A percentile compares a stretch with the other conserved stretches of the same genome.
phyloP scores from a whole-genome alignment of 1,140 invertebrate species.

The Dreissena rostriformis region DNA sequence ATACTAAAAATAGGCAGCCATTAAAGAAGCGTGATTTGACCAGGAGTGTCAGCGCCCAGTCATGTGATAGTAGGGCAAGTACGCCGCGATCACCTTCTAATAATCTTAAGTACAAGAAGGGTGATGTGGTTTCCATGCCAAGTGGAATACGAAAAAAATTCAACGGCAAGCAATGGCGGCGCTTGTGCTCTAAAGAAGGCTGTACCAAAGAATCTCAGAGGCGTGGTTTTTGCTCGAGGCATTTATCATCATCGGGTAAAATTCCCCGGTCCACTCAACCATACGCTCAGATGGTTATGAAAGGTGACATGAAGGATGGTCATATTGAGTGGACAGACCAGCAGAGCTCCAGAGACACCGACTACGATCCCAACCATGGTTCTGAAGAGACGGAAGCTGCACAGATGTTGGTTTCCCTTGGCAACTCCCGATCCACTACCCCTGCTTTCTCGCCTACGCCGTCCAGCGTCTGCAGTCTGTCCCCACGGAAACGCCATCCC shows the following conservation, averaged over 20 bases:
- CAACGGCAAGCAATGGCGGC: slow-evolving; percentile 99
- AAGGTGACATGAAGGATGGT: slow-evolving; percentile 81
- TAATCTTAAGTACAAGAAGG: slow-evolving; percentile 98
- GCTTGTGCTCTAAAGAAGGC: slow-evolving; percentile 96
- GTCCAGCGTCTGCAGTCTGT: slow-evolving; percentile 62
- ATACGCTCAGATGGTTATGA: slow-evolving; percentile 69
- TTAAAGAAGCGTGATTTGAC: slow-evolving; percentile 76
- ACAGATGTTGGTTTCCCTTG: slow-evolving; percentile 96
- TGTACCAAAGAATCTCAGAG: slow-evolving; percentile 99
- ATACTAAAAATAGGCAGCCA: slow-evolving; percentile 67
- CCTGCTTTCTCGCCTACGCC: slow-evolving; percentile 87
- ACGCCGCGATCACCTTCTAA: slow-evolving; percentile 83
- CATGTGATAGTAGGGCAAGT: slow-evolving; percentile 78
- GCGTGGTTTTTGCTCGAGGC: slow-evolving; percentile 96
- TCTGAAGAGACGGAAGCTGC: slow-evolving; percentile 98
- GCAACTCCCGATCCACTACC: slow-evolving; percentile 87
- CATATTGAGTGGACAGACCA: slow-evolving; percentile 91
- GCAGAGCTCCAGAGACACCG: slow-evolving; percentile 57
- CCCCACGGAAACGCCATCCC: slow-evolving; percentile 63
- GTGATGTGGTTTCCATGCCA: slow-evolving; percentile 97
- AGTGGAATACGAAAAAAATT: slow-evolving; percentile 99
- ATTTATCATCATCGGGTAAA: slow-evolving; percentile 93
- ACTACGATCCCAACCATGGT: slow-evolving; percentile 83
- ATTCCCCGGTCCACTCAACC: slow-evolving; percentile 67
- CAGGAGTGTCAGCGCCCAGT: slow-evolving; percentile 79